These are phyloP conservation scores for Alosa alosa DNA, from an alignment of 2,113 vertebrate species.

Conservation along the genomic window DNA sequence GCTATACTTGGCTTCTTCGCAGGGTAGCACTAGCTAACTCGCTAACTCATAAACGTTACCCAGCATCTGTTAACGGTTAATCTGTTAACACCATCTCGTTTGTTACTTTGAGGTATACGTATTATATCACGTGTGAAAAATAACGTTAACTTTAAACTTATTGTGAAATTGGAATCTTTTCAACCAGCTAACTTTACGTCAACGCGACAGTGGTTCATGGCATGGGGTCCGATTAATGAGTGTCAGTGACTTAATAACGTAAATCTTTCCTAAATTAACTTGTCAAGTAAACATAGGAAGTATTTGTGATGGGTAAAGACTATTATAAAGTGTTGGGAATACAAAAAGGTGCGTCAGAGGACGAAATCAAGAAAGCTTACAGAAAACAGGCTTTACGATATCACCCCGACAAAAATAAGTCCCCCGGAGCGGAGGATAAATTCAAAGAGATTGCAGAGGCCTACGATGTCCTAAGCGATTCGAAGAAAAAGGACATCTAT, in stretches of 20 bases:
- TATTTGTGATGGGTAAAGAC: constrained; percentile 83
- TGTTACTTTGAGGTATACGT: background rate
- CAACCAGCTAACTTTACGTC: background rate
- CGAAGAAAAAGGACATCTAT: constrained; percentile 88
- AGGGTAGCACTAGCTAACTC: background rate
- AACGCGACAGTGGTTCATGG: background rate
- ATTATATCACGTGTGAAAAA: background rate
- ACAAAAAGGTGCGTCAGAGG: constrained; percentile 78
- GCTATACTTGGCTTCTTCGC: background rate
- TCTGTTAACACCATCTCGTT: background rate
- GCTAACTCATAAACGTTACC: background rate
- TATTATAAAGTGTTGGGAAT: constrained; percentile 86
- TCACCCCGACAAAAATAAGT: constrained; percentile 92
- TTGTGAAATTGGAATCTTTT: constrained; percentile 7
- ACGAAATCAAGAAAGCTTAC: constrained; percentile 88
- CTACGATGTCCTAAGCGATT: constrained; percentile 90
- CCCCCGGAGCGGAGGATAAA: constrained; percentile 84
- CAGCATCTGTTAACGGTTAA: background rate
- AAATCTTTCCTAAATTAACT: background rate
- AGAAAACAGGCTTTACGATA: constrained; percentile 86
- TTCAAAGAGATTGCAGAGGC: constrained; percentile 95
- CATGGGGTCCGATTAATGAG: constrained; percentile 25
- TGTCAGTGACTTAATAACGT: constrained; percentile 15
- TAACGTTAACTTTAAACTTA: background rate
- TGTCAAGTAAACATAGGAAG: background rate